Conservation (phyloP, 2,113 vertebrate species). For the Myiozetetes cayanensis region DNA sequence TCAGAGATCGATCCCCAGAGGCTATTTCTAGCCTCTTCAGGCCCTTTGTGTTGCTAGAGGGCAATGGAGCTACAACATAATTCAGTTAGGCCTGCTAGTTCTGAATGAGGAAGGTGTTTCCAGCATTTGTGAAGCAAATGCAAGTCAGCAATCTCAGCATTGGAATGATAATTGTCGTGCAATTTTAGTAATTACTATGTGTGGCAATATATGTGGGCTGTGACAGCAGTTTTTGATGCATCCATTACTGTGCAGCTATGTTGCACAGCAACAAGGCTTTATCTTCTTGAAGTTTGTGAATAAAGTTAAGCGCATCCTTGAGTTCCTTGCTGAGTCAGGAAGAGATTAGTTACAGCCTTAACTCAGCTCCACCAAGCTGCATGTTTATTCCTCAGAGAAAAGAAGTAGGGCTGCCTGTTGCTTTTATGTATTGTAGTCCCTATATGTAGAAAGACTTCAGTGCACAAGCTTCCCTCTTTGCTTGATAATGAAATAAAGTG, state of each 20-base stretch:
- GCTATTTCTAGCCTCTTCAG: constrained; percentile 20
- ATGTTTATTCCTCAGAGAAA: background rate
- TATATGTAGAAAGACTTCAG: background rate
- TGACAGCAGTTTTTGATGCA: background rate
- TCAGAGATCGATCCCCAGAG: constrained; percentile 1
- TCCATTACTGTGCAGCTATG: background rate
- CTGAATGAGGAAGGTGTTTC: constrained; percentile 38
- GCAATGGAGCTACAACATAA: background rate
- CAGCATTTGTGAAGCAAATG: background rate
- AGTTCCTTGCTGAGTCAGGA: background rate
- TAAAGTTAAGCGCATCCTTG: background rate
- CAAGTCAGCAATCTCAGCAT: constrained; percentile 2
- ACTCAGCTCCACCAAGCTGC: background rate
- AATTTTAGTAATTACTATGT: constrained; percentile 52
- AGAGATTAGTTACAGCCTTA: background rate
- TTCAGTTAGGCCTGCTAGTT: background rate
- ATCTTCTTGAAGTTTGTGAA: background rate
- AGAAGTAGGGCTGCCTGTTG: background rate
- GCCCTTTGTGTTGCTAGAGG: constrained; percentile 16
- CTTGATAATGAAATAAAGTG: background rate
- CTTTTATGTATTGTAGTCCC: background rate
- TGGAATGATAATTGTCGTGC: constrained; percentile 19
- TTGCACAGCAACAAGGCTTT: background rate
- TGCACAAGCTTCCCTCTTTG: background rate
- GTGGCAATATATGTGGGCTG: background rate